These are phyloP conservation scores for Zoanthus gigantus DNA, from an alignment of 92 coral and sea anemone species.

Conservation along the genomic window DNA sequence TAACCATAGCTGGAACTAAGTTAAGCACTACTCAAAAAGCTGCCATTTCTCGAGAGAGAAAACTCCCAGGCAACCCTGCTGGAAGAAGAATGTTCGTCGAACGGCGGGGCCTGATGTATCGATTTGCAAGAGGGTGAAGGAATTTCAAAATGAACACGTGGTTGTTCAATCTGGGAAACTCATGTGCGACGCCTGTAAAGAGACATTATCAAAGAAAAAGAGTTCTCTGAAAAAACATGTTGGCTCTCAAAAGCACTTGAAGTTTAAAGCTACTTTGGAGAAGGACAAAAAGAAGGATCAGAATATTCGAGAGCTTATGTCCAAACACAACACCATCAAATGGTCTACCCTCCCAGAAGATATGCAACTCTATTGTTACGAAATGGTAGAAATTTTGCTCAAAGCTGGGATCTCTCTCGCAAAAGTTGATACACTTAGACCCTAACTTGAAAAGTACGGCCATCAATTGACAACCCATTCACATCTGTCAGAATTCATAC, in stretches of 20 bases:
- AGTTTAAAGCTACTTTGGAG: background rate
- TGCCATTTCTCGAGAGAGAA: conserved; percentile 31
- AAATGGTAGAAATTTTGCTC: conserved; percentile 37
- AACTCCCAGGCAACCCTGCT: conserved; percentile 45
- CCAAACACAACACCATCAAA: conserved; percentile 14
- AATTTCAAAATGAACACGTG: conserved; percentile 41
- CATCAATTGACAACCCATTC: conserved; percentile 27
- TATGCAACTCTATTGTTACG: conserved; percentile 38
- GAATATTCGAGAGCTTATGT: conserved; percentile 5
- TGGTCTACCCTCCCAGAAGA: conserved; percentile 49
- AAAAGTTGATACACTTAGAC: conserved; percentile 26
- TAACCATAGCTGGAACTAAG: conserved; percentile 19
- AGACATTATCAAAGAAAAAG: conserved; percentile 26
- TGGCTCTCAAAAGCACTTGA: conserved; percentile 14
- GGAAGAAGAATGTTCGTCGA: conserved; percentile 40
- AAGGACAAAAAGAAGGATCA: conserved; percentile 21
- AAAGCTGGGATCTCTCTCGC: conserved; percentile 42
- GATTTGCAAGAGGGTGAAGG: conserved; percentile 41
- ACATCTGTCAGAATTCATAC: conserved; percentile 38
- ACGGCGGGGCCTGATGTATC: conserved; percentile 28
- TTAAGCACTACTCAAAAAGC: conserved; percentile 11
- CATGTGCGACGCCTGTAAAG: conserved; percentile 53
- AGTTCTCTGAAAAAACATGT: conserved; percentile 8
- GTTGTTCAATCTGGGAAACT: too few species aligned
- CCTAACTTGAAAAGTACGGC: conserved; percentile 38